A percentile compares a stretch with the other conserved stretches of the same genome.
Conservation (phyloP, 2,113 vertebrate genomes). For the Bungarus multicinctus region DNA sequence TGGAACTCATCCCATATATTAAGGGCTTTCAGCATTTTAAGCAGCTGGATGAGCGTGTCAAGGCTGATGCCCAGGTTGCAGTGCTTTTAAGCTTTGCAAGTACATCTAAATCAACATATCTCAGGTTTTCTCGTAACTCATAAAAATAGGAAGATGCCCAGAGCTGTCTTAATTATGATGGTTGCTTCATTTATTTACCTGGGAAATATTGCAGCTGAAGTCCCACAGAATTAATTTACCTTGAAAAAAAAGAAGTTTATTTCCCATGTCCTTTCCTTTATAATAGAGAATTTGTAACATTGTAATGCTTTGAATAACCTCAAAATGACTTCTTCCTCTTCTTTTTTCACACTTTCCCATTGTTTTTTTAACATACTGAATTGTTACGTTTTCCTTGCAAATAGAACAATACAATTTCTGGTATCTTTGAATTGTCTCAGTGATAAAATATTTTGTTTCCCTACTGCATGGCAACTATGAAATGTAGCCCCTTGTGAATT, state of each 20-base stretch:
- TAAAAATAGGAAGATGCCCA: conserved; percentile 23
- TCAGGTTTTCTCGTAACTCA: conserved; percentile 32
- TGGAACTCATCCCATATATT: not conserved
- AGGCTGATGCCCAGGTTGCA: conserved; percentile 52
- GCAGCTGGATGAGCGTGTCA: conserved; percentile 21
- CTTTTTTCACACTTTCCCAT: not conserved
- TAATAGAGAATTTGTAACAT: not conserved
- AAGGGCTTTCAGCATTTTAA: not conserved
- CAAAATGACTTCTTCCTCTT: not conserved
- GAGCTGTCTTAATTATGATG: conserved; percentile 42
- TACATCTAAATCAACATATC: conserved; percentile 33
- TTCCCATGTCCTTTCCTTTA: not conserved
- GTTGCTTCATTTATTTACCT: conserved; percentile 40
- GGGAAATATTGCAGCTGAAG: conserved; percentile 13
- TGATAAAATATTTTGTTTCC: not conserved
- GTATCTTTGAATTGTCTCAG: not conserved
- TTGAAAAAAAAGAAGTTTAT: conserved; percentile 15
- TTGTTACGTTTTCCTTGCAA: not conserved
- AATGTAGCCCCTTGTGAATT: not conserved
- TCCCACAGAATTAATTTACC: not conserved
- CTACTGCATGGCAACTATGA: not conserved
- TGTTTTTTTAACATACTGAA: not conserved
- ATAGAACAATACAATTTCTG: not conserved
- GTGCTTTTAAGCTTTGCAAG: conserved; percentile 32
- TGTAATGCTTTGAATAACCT: not conserved